phyloP scores from a whole-genome alignment of 1,140 invertebrate genomes.

The Drosophila watanabei region DNA sequence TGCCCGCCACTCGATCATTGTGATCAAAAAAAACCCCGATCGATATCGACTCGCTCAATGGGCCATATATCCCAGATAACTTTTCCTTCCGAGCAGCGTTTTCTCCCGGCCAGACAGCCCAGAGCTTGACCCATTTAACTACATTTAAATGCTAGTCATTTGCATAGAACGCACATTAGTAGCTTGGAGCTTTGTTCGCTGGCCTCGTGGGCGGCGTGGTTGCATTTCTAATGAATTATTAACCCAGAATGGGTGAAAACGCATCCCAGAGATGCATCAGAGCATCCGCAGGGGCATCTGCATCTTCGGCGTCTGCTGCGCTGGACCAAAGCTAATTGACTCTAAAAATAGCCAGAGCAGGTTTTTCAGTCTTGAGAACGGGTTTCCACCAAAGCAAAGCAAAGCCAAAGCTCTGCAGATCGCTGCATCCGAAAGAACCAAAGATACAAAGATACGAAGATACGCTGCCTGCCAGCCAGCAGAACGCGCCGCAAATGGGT shows the following conservation, averaged over 20 bases:
- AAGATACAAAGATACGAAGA: slow-evolving; percentile 26
- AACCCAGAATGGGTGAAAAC: slow-evolving; percentile 66
- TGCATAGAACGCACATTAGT: slow-evolving; percentile 50
- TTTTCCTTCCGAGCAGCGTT: slow-evolving; percentile 27
- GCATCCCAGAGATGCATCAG: slow-evolving; percentile 38
- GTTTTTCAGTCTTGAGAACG: slow-evolving; percentile 47
- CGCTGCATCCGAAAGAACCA: slow-evolving; percentile 10
- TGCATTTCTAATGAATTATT: slow-evolving; percentile 77
- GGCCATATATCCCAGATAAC: slow-evolving; percentile 10
- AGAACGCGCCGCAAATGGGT: slow-evolving; percentile 35
- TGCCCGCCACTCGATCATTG: slow-evolving; percentile 7
- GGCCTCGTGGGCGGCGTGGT: slow-evolving; percentile 24
- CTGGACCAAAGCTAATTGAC: slow-evolving; percentile 67
- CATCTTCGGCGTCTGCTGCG: slow-evolving; percentile 14
- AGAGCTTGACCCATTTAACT: slow-evolving; percentile 70
- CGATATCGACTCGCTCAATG: slow-evolving; percentile 4
- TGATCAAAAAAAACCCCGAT: background rate
- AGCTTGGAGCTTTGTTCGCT: slow-evolving; percentile 8
- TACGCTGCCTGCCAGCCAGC: slow-evolving; percentile 17
- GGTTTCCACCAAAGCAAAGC: slow-evolving; percentile 47
- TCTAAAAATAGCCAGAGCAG: slow-evolving; percentile 78
- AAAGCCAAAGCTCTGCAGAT: slow-evolving; percentile 31
- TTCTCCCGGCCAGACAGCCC: slow-evolving; percentile 18
- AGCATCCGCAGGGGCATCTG: slow-evolving; percentile 4
- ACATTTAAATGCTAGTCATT: slow-evolving; percentile 62